phyloP scores from a whole-genome alignment of 2,888 invertebrate species.

The Netelia virgata region DNA sequence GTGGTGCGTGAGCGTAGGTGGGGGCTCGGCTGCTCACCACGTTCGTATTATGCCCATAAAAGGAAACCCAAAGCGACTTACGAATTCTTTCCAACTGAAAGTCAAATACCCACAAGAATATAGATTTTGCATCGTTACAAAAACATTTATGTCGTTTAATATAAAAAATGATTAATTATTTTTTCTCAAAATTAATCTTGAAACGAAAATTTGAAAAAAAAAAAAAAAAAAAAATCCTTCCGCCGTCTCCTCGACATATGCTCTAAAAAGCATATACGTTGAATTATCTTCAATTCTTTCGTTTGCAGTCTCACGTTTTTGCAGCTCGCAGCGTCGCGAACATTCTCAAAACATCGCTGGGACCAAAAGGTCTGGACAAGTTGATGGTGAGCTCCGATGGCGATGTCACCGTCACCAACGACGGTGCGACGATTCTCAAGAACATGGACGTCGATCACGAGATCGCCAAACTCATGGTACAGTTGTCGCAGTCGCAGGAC shows the following conservation, averaged over 20 bases:
- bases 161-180: no score
- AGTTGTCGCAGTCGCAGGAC: constrained; percentile 99
- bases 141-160: background rate
- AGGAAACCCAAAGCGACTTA: constrained; percentile 45
- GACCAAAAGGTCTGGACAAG: constrained; percentile 99
- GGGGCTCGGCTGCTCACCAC: background rate
- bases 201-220: constrained; percentile 5
- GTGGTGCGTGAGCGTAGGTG: background rate
- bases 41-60: constrained; percentile 67
- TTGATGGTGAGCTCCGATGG: constrained; percentile 99
- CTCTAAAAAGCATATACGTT: constrained; percentile 59
- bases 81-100: background rate
- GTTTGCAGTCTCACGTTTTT: constrained; percentile 96
- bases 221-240: background rate
- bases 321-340: constrained; percentile 97
- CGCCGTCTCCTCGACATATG: background rate
- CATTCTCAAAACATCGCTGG: constrained; percentile 96
- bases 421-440: constrained; percentile 99
- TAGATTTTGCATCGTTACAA: background rate
- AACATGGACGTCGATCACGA: constrained; percentile 99
- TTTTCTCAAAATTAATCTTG: no score
- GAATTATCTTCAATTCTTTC: constrained; percentile 69
- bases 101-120: background rate
- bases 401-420: constrained; percentile 98
- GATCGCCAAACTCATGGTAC: constrained; percentile 99